Conservation (phyloP, 2,797 vertebrate genomes). For the Pipistrellus nathusii region DNA sequence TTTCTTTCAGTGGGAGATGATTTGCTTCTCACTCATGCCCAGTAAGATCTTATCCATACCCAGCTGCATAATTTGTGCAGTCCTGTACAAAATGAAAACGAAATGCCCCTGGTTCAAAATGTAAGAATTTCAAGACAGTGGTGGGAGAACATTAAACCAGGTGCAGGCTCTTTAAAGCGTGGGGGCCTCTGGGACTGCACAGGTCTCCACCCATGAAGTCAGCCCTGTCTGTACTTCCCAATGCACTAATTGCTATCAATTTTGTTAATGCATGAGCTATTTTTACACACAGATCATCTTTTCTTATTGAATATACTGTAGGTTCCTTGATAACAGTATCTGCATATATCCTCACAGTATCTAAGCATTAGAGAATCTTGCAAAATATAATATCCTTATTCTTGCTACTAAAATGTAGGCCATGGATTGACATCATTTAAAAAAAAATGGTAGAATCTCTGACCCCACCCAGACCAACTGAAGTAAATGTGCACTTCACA, state of each 20-base stretch:
- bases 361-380: background rate
- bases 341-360: slow-evolving; percentile 19
- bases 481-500: background rate
- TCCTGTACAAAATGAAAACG: slow-evolving; percentile 18
- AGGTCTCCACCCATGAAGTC: background rate
- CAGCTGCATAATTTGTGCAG: background rate
- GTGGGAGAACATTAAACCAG: background rate
- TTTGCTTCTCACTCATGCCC: background rate
- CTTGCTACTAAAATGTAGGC: background rate
- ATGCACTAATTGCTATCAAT: slow-evolving; percentile 28
- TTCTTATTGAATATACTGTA: slow-evolving; percentile 25
- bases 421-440: background rate
- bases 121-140: background rate
- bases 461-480: background rate
- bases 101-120: slow-evolving; percentile 33
- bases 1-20: background rate
- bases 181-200: background rate
- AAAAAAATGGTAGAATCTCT: slow-evolving; percentile 43
- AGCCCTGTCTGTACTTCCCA: background rate
- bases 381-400: slow-evolving; percentile 29
- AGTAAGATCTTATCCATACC: background rate
- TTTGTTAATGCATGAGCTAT: slow-evolving; percentile 51
- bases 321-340: background rate
- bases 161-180: fast-evolving
- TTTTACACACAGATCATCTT: slow-evolving; percentile 56